A percentile compares a stretch with the other conserved stretches of the same genome.
Evolutionary conservation across 2,113 vertebrate genomes (phyloP).

Genomic region (Seriola dumerili): DNA sequence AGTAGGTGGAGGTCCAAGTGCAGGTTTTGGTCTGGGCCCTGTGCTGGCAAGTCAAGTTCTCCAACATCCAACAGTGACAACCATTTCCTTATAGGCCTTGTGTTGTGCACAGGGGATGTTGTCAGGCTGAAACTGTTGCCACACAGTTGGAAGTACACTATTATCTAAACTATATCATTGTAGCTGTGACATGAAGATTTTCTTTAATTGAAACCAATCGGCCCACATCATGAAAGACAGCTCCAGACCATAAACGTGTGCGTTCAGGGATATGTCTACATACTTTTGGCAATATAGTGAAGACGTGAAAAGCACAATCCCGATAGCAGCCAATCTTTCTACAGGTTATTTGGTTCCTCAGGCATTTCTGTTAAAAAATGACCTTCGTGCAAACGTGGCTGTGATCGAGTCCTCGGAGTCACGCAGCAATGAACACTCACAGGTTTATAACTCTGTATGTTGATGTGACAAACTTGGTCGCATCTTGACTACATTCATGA

Average conservation of each 20-base stretch:
- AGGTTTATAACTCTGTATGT: conserved; percentile 25
- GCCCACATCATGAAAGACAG: background rate
- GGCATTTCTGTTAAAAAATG: conserved; percentile 1
- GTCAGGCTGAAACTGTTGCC: background rate
- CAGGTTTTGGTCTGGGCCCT: no score
- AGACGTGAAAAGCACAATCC: background rate
- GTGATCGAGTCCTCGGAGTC: background rate
- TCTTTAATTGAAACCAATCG: background rate
- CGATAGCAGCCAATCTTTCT: background rate
- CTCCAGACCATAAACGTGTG: background rate
- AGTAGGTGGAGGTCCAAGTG: background rate
- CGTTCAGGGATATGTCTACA: background rate
- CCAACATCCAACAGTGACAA: background rate
- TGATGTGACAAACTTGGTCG: conserved; percentile 25
- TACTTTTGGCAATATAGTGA: background rate
- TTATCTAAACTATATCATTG: background rate
- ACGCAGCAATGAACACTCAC: background rate
- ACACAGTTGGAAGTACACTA: no score
- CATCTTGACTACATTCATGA: conserved; percentile 20
- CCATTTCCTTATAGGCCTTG: background rate
- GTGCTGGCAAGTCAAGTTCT: no score
- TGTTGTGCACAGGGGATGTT: background rate
- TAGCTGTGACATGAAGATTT: background rate
- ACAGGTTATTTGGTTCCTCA: background rate
- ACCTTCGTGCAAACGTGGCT: background rate